These are phyloP conservation scores for Cotesia vestalis DNA, from an alignment of 1,140 invertebrate species.

Conservation along the genomic window DNA sequence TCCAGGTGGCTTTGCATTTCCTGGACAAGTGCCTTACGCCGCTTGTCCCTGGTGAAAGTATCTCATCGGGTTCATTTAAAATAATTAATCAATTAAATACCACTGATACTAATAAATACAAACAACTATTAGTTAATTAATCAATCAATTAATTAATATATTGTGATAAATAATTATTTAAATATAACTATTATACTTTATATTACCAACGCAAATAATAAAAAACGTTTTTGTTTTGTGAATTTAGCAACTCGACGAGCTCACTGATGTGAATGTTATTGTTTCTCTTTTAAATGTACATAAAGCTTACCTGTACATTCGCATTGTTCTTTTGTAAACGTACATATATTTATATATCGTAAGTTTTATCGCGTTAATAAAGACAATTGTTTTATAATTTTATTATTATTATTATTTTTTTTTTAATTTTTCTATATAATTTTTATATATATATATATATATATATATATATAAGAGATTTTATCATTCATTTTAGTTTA, in stretches of 20 bases:
- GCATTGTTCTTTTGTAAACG: conserved; percentile 14
- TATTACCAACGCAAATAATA: conserved; percentile 15
- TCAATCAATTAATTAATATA: too few relatives aligned
- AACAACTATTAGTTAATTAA: too few relatives aligned
- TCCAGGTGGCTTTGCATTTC: conserved; percentile 57
- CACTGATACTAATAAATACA: too few relatives aligned
- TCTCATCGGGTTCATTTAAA: not conserved
- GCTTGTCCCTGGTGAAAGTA: conserved; percentile 31
- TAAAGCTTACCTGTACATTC: conserved; percentile 4
- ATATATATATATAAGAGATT: conserved; percentile 9
- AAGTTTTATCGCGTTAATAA: not conserved
- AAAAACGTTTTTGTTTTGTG: not conserved
- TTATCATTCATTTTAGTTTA: not conserved
- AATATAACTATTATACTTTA: not conserved
- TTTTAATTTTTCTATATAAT: too few relatives aligned
- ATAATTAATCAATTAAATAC: not conserved
- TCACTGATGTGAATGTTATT: not conserved
- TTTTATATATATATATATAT: not conserved
- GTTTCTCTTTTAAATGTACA: conserved; percentile 26
- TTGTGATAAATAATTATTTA: too few relatives aligned
- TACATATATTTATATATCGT: conserved; percentile 16
- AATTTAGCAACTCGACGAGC: not conserved
- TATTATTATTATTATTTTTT: conserved; percentile 5
- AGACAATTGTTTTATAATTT: conserved; percentile 19
- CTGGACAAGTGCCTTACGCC: conserved; percentile 54